Conservation (phyloP, 37 sponge, comb jelly and placozoan genomes). For the Ianthella basta region DNA sequence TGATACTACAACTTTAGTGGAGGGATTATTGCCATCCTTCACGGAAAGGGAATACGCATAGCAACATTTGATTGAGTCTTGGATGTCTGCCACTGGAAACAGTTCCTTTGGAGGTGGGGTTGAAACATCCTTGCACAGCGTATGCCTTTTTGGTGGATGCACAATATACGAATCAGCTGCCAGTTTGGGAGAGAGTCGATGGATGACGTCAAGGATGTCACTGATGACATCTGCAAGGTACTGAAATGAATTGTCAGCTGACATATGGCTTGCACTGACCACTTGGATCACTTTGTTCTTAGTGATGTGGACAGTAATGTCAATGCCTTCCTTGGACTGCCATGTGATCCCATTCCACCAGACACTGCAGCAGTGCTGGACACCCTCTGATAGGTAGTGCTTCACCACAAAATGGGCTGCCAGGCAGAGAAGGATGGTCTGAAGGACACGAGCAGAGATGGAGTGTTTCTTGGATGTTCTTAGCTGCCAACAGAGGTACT, state of each 20-base stretch:
- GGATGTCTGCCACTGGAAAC: too few relatives aligned
- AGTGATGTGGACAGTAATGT: slow-evolving; percentile 1
- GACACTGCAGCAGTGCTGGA: slow-evolving; percentile 8
- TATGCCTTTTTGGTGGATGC: too few relatives aligned
- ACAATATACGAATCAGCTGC: neutral
- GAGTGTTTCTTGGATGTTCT: neutral
- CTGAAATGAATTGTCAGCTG: neutral
- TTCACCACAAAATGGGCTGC: neutral
- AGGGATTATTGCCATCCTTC: too few relatives aligned
- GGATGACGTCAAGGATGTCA: neutral
- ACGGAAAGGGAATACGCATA: too few relatives aligned
- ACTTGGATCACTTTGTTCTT: slow-evolving; percentile 10
- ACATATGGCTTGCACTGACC: neutral
- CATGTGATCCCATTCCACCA: slow-evolving; percentile 26
- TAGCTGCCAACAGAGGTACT: slow-evolving; percentile 7
- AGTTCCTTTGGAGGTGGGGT: too few relatives aligned
- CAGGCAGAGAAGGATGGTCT: slow-evolving; percentile 6
- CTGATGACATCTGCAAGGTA: neutral
- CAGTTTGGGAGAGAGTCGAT: neutral
- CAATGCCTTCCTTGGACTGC: neutral
- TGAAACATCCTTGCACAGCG: too few relatives aligned
- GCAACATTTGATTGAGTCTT: too few relatives aligned
- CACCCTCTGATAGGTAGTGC: neutral
- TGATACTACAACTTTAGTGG: too few relatives aligned
- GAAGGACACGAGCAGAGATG: slow-evolving; percentile 10